Evolutionary conservation across 1,140 invertebrate genomes (phyloP), one percentile per base, ranked within the genome.

Genomic region (Ylistrum balloti): DNA sequence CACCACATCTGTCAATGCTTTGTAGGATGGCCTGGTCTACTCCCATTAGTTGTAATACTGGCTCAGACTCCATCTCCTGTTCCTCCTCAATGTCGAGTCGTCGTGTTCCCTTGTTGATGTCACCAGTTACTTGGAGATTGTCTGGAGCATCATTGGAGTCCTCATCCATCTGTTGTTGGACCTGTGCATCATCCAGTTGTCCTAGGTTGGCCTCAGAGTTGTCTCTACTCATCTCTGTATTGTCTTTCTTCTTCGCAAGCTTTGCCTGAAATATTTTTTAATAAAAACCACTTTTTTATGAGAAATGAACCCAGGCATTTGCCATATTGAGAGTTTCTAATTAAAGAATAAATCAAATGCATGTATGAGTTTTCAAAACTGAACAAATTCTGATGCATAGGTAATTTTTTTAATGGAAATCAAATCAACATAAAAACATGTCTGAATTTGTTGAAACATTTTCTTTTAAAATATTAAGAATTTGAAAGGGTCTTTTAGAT

Each of bases 11-110:
- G 93, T 99, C 98, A 91, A 99, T 99, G 94, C 98, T 98, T 95
- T 98, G 98, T 22, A 99, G 96, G 92, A 99, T 98, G 0, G 98
- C 98, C 94, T 98, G 98, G 96, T 99, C 98, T 33, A 99, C 95
- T 3, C 98, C 98, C 89, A 99, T 96, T 11, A 99, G 94, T 98
- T 98, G 95, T 93, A 98, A 98, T 86, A 98, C 98, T 28, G 94
- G 92, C 35, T 93, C 92, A 33, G 91, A 90, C 17, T 95, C 94
- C 17, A 94, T 91, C 22, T 95, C 94, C 17, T 93, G 93, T 28
- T 95, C 93, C 33, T 95, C 95, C 86, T 93, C 95, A 86, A 91
- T 92, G 74, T 92, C 93, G n/a, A 35, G 88, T 92, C 92, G 92
- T 85, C 94, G 90, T n/a, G 93, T 91, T 94, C 97, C 97, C 96